These are phyloP conservation scores for Atrichornis clamosus DNA, from an alignment of 2,113 vertebrate species.

Conservation along the genomic window DNA sequence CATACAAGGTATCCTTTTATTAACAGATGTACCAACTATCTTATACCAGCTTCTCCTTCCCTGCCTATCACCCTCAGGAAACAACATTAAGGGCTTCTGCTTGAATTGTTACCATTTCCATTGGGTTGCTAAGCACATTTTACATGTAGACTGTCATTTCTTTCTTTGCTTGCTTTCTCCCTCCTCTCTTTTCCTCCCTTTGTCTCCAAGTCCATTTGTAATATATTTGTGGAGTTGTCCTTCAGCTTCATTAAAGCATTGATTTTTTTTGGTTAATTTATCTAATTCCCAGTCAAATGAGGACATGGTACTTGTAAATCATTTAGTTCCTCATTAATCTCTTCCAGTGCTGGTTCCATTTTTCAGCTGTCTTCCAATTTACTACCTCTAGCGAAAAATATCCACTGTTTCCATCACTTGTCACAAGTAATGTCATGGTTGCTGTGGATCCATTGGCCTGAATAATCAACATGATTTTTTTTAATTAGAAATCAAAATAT, in stretches of 20 bases:
- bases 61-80: not conserved
- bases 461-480: slow-evolving; percentile 41
- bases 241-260: slow-evolving; percentile 33
- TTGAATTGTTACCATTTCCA: not conserved
- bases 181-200: not conserved
- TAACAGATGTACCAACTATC: not conserved
- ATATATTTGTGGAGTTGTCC: slow-evolving; percentile 1
- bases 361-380: slow-evolving; percentile 41
- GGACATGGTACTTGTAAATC: slow-evolving; percentile 46
- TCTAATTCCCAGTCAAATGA: slow-evolving; percentile 60
- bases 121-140: not conserved
- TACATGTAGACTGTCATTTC: not conserved
- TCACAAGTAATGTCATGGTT: slow-evolving; percentile 51
- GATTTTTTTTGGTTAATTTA: slow-evolving; percentile 44
- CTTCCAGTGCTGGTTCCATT: slow-evolving; percentile 1
- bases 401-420: slow-evolving; percentile 26
- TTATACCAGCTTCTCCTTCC: not conserved
- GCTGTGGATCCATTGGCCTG: slow-evolving; percentile 37
- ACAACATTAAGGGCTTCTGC: not conserved
- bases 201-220: not conserved
- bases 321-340: slow-evolving; percentile 65
- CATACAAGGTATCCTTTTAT: not conserved
- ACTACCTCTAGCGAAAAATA: slow-evolving; percentile 11
- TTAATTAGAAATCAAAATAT: slow-evolving; percentile 40
- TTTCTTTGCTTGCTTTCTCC: not conserved